Percentiles rank a stretch among this genome's conserved stretches.
These are phyloP conservation scores for Halcyon senegalensis DNA, from an alignment of 2,113 vertebrate species.

Conservation along the genomic window DNA sequence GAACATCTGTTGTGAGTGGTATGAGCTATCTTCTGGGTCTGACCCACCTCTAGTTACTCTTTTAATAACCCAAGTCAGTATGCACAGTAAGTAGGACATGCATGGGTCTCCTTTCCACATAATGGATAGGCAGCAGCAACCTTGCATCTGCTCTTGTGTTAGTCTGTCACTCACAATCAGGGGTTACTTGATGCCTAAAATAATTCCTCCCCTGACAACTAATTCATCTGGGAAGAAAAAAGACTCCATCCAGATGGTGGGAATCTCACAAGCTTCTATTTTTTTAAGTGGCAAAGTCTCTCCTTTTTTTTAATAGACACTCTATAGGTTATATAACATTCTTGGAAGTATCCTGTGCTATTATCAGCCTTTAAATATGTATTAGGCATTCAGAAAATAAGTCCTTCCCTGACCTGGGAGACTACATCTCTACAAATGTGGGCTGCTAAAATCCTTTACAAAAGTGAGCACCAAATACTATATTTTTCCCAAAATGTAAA, in stretches of 20 bases:
- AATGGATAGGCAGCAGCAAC: conserved; percentile 47
- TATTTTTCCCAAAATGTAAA: not conserved
- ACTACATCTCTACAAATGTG: not conserved
- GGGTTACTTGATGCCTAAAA: conserved; percentile 70
- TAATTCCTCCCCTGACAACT: conserved; percentile 68
- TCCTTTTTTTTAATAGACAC: conserved; percentile 15
- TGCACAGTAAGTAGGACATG: conserved; percentile 26
- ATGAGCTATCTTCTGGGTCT: not conserved
- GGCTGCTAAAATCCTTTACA: not conserved
- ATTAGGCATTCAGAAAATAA: conserved; percentile 38
- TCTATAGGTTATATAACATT: conserved; percentile 54
- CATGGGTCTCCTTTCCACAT: conserved; percentile 30
- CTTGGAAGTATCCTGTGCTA: not conserved
- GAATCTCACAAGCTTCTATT: conserved; percentile 51
- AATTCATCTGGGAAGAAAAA: conserved; percentile 71
- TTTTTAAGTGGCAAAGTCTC: not conserved
- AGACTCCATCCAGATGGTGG: conserved; percentile 68
- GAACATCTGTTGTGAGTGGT: conserved; percentile 22
- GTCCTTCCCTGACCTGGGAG: not conserved
- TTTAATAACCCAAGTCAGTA: conserved; percentile 11
- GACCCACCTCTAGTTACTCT: conserved; percentile 15
- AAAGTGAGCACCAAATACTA: not conserved
- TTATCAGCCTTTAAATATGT: conserved; percentile 21
- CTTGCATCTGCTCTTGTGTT: conserved; percentile 68
- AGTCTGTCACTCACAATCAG: conserved; percentile 71